Evolutionary conservation across 2,888 invertebrate species (phyloP).

Genomic region (Ornithoptera alexandrae): DNA sequence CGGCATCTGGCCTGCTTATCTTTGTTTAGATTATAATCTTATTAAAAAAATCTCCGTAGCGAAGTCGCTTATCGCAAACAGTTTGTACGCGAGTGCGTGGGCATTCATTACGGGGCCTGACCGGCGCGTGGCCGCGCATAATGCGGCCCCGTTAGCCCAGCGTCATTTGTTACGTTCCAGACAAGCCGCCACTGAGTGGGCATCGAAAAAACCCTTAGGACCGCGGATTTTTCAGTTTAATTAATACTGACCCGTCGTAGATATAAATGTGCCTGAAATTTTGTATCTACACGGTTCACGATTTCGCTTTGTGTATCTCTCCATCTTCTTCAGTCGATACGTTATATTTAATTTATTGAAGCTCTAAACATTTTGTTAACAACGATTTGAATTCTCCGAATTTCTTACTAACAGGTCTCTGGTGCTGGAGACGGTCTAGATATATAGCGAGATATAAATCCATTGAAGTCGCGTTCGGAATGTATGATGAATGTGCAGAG

Average conservation of each 20-base stretch:
- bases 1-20: background rate
- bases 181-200: conserved; percentile 14
- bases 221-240: conserved; percentile 17
- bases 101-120: conserved; percentile 39
- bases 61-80: conserved; percentile 57
- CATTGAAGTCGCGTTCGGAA: conserved; percentile 19
- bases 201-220: conserved; percentile 13
- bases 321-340: too few relatives aligned
- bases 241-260: background rate
- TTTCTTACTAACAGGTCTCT: too few relatives aligned
- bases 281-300: too few relatives aligned
- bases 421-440: too few relatives aligned
- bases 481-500: conserved; percentile 20
- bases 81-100: conserved; percentile 50
- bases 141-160: conserved; percentile 41
- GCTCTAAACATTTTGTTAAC: too few relatives aligned
- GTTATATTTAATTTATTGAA: too few relatives aligned
- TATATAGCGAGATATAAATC: conserved; percentile 15
- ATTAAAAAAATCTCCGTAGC: conserved; percentile 34
- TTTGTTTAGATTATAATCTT: conserved; percentile 21
- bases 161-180: conserved; percentile 60
- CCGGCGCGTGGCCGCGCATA: conserved; percentile 39
- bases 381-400: too few relatives aligned
- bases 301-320: too few relatives aligned
- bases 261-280: too few relatives aligned